A percentile compares a stretch with the other conserved stretches of the same genome.
Evolutionary conservation across 53 echinoderm and acorn worm species (phyloP).

Genomic region (Stichopus horrens): DNA sequence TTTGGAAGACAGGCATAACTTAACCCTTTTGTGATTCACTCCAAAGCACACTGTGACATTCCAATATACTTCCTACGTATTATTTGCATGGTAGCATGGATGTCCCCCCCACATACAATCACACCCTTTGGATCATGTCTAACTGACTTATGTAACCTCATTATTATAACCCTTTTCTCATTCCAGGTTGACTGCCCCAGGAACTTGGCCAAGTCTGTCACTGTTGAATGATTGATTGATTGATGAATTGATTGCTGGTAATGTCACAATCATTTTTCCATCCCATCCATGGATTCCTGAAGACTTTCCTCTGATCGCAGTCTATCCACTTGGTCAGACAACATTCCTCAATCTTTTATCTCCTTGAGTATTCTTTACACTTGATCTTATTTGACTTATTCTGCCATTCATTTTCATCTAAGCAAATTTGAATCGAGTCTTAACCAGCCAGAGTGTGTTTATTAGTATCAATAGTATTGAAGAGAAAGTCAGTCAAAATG

Average conservation of each 20-base stretch:
- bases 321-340: background rate
- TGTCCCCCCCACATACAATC: no score
- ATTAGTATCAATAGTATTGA: no score
- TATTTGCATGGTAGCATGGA: no score
- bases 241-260: background rate
- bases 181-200: conserved; percentile 95
- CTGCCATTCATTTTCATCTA: no score
- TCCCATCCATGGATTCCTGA: background rate
- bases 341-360: background rate
- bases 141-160: background rate
- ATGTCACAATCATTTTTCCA: background rate
- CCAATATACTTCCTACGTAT: no score
- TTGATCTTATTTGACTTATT: no score
- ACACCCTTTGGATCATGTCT: background rate
- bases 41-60: no score
- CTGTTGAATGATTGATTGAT: conserved; percentile 66
- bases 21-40: no score
- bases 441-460: no score
- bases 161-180: background rate
- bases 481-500: no score
- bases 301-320: background rate
- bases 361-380: background rate
- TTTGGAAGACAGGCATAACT: no score
- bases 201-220: conserved; percentile 96
- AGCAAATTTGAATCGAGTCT: no score